Evolutionary conservation across 2,113 vertebrate species (phyloP).

Genomic region (Psittacus erithacus): DNA sequence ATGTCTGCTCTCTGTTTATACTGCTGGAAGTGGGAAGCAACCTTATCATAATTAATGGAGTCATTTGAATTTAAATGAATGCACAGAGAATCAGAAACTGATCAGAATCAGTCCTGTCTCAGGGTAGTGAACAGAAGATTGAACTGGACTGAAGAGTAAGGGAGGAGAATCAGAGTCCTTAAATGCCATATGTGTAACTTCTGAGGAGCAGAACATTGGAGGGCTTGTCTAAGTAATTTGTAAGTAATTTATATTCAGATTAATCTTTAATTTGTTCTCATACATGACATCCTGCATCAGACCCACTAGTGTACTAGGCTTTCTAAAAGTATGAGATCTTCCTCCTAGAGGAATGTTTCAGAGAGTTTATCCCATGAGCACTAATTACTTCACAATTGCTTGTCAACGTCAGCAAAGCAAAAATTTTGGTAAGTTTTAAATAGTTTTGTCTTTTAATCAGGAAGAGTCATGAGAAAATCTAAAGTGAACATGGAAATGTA

Average conservation of each 20-base stretch:
- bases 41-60: neutral
- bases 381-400: neutral
- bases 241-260: neutral
- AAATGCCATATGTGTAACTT: neutral
- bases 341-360: neutral
- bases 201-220: neutral
- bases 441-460: neutral
- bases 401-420: neutral
- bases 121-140: neutral
- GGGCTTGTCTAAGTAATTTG: neutral
- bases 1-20: neutral
- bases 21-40: neutral
- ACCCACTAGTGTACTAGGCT: accelerated
- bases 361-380: accelerated
- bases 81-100: neutral
- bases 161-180: neutral
- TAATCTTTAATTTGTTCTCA: neutral
- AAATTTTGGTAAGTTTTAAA: neutral
- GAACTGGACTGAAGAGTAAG: neutral
- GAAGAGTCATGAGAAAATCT: neutral
- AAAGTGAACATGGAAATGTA: neutral
- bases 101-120: neutral
- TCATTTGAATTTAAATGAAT: neutral
- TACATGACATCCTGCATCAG: neutral
- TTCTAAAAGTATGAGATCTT: neutral